A percentile compares a stretch with the other conserved stretches of the same genome.
These are phyloP conservation scores for Trichosurus vulpecula DNA, from an alignment of 2,797 vertebrate species.

Conservation along the genomic window DNA sequence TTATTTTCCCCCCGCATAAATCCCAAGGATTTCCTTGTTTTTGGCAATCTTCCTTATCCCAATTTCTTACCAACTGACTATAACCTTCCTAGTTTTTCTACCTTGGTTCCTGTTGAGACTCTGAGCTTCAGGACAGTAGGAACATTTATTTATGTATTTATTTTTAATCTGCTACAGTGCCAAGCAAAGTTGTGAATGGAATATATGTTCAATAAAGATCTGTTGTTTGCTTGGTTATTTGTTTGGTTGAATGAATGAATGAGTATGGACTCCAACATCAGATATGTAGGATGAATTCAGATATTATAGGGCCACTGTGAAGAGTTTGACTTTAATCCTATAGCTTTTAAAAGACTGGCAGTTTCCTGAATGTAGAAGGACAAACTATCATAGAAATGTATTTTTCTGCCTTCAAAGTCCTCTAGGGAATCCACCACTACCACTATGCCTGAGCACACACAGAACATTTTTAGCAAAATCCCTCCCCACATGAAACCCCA, in stretches of 20 bases:
- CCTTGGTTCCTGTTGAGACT: neutral
- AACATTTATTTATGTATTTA: neutral
- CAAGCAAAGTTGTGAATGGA: neutral
- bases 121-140: constrained; percentile 6
- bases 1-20: neutral
- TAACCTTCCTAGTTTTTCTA: neutral
- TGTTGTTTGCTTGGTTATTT: neutral
- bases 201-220: neutral
- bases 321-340: neutral
- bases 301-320: neutral
- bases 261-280: neutral
- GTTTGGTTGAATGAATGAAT: neutral
- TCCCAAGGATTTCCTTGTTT: neutral
- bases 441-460: neutral
- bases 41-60: too few species aligned
- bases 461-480: neutral
- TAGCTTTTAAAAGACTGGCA: neutral
- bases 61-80: neutral
- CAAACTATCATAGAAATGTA: neutral
- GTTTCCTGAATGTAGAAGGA: neutral
- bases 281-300: neutral
- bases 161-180: neutral
- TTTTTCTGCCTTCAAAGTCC: neutral
- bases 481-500: neutral
- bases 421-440: neutral